Evolutionary conservation across 2,113 vertebrate species (phyloP).

Genomic region (Nannospalax galili): DNA sequence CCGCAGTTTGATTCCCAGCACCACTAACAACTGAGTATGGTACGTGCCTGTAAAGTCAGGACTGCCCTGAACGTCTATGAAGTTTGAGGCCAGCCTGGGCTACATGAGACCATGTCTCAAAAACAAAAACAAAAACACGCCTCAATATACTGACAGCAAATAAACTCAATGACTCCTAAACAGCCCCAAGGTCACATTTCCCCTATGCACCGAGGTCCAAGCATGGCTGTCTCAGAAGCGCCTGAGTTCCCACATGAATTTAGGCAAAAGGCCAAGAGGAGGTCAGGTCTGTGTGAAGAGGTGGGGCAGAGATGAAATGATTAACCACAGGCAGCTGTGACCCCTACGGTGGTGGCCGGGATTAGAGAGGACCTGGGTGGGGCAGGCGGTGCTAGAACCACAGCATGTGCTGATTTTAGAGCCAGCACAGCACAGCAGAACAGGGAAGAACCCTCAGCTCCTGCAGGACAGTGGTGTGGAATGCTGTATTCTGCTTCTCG

Average conservation of each 20-base stretch:
- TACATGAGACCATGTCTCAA: neutral
- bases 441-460: accelerated
- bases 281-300: neutral
- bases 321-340: accelerated
- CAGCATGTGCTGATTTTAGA: no score
- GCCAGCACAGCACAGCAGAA: no score
- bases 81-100: neutral
- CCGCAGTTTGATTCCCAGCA: neutral
- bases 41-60: neutral
- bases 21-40: neutral
- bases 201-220: accelerated
- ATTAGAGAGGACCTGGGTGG: accelerated
- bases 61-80: neutral
- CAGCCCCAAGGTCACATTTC: accelerated
- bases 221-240: neutral
- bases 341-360: accelerated
- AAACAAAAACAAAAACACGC: neutral
- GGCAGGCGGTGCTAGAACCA: accelerated
- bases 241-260: neutral
- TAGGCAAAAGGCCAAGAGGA: no score
- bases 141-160: neutral
- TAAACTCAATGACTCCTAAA: no score
- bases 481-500: accelerated
- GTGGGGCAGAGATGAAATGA: accelerated
- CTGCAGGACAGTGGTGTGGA: neutral